Percentiles rank a stretch among this genome's conserved stretches.
Conservation (phyloP, 2,797 vertebrate species). For the Neosilurus hyrtlii region DNA sequence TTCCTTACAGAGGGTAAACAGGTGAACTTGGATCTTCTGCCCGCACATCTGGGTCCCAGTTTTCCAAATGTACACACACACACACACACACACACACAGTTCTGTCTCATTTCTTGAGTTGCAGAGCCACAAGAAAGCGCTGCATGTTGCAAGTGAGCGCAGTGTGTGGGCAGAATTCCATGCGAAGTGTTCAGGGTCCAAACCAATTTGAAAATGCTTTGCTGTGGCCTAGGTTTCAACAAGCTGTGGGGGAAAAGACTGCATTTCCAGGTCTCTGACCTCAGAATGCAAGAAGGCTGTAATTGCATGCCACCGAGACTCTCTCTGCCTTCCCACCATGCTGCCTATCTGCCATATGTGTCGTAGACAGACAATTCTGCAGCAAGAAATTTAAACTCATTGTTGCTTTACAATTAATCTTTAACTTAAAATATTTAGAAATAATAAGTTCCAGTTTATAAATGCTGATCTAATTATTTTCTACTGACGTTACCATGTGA, state of each 20-base stretch:
- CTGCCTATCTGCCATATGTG: no score
- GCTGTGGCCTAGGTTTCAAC: conserved; percentile 24
- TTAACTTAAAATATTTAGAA: neutral
- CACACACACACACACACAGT: neutral
- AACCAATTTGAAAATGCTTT: conserved; percentile 33
- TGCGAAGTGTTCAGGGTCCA: conserved; percentile 19
- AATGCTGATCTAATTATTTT: neutral
- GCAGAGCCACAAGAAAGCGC: conserved; percentile 18
- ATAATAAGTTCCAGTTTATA: neutral
- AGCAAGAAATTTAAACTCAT: neutral
- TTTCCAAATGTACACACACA: conserved; percentile 21
- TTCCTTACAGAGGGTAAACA: conserved; percentile 45
- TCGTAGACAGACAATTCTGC: neutral
- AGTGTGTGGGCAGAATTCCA: conserved; percentile 37
- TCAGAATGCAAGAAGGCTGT: neutral
- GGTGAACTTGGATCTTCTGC: conserved; percentile 45
- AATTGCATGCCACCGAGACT: neutral
- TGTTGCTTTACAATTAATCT: neutral
- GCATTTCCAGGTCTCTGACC: neutral
- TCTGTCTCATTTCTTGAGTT: conserved; percentile 24
- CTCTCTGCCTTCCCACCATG: neutral
- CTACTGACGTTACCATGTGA: neutral
- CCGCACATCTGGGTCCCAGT: conserved; percentile 44
- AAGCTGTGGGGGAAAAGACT: conserved; percentile 11
- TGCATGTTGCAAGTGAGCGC: conserved; percentile 4